These are phyloP conservation scores for Quadroppia sp. DNA, from an alignment of 2,888 invertebrate species.

Conservation along the genomic window DNA sequence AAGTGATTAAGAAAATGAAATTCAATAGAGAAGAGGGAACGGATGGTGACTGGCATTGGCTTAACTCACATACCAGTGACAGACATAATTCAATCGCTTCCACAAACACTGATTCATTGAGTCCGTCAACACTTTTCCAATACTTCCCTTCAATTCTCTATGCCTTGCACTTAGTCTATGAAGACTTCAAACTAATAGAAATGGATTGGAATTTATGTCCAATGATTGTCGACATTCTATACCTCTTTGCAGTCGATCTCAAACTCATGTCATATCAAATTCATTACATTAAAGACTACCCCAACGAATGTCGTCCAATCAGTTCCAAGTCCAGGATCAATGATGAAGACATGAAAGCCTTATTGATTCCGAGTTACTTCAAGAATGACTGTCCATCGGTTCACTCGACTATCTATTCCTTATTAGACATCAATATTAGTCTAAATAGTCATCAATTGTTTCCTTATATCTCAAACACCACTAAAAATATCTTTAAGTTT, in stretches of 20 bases:
- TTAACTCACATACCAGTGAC: neutral
- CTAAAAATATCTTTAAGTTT: slow-evolving; percentile 51
- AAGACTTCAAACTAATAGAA: slow-evolving; percentile 67
- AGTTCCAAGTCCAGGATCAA: slow-evolving; percentile 52
- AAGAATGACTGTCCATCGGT: slow-evolving; percentile 39
- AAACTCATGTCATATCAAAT: slow-evolving; percentile 65
- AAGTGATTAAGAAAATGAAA: slow-evolving; percentile 54
- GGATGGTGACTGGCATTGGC: slow-evolving; percentile 36
- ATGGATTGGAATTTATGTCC: slow-evolving; percentile 34
- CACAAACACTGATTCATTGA: neutral
- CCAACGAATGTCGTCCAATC: slow-evolving; percentile 58
- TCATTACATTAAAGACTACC: slow-evolving; percentile 82
- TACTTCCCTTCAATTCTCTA: slow-evolving; percentile 71
- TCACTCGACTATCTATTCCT: slow-evolving; percentile 54
- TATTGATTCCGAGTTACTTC: slow-evolving; percentile 53
- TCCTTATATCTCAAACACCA: slow-evolving; percentile 70
- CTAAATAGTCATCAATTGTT: slow-evolving; percentile 58
- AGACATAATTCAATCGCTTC: neutral
- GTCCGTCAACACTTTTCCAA: slow-evolving; percentile 56
- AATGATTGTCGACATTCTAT: slow-evolving; percentile 41
- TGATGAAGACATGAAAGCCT: slow-evolving; percentile 59
- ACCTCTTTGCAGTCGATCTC: slow-evolving; percentile 60
- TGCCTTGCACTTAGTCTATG: slow-evolving; percentile 80
- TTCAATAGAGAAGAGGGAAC: slow-evolving; percentile 73
- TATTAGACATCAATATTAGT: slow-evolving; percentile 58